Evolutionary conservation across 2,797 vertebrate genomes (phyloP).

Genomic region (Molossus molossus): DNA sequence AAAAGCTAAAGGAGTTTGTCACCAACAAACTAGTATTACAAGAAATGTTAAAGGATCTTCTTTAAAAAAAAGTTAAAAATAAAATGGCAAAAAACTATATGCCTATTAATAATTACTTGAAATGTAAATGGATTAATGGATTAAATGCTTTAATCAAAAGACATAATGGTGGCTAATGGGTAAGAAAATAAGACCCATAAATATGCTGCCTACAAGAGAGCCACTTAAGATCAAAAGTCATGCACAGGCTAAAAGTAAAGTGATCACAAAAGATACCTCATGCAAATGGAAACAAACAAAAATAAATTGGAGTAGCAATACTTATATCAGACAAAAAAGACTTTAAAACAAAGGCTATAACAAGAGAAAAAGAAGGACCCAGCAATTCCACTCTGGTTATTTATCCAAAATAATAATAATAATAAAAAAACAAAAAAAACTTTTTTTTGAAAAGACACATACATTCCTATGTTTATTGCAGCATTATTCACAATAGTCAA

Average conservation of each 20-base stretch:
- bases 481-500: background rate
- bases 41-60: too few species aligned
- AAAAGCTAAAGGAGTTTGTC: too few species aligned
- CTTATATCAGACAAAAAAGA: background rate
- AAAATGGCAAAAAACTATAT: too few species aligned
- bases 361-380: background rate
- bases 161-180: background rate
- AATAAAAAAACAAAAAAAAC: too few species aligned
- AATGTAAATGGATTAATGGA: too few species aligned
- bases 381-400: background rate
- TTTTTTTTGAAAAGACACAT: too few species aligned
- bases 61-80: too few species aligned
- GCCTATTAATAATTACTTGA: too few species aligned
- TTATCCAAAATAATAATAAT: background rate
- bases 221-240: background rate
- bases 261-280: background rate
- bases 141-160: background rate
- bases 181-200: background rate
- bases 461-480: background rate
- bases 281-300: background rate
- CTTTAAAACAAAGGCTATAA: background rate
- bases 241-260: background rate
- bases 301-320: background rate
- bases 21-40: too few species aligned
- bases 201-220: too few species aligned